These are phyloP conservation scores for Bombus waltoni DNA, from an alignment of 1,140 invertebrate species.

Conservation along the genomic window DNA sequence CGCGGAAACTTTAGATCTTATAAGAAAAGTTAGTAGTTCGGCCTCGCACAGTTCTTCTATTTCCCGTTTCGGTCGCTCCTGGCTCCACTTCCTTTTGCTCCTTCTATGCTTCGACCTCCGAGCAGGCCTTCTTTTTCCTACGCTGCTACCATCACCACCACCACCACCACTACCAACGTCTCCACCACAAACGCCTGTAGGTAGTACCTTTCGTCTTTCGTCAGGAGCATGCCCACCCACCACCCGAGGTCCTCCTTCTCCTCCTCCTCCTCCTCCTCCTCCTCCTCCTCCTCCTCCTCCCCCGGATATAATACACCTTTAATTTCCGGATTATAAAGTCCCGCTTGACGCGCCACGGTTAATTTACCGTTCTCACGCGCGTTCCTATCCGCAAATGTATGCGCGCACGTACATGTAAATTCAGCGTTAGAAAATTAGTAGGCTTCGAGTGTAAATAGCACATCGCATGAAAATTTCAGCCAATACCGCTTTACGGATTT, in stretches of 20 bases:
- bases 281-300: slow-evolving; percentile 51
- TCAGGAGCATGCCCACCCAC: slow-evolving; percentile 32
- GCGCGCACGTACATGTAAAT: not conserved
- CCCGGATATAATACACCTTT: slow-evolving; percentile 81
- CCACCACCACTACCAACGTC: slow-evolving; percentile 31
- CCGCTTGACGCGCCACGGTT: slow-evolving; percentile 74
- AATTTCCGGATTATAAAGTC: slow-evolving; percentile 82
- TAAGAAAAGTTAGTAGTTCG: slow-evolving; percentile 80
- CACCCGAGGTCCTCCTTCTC: slow-evolving; percentile 23
- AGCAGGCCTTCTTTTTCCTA: slow-evolving; percentile 31
- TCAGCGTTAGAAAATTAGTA: slow-evolving; percentile 9
- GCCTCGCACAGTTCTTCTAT: slow-evolving; percentile 62
- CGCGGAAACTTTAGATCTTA: slow-evolving; percentile 79
- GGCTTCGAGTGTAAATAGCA: not conserved
- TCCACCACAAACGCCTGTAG: not conserved
- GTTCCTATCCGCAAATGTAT: slow-evolving; percentile 9
- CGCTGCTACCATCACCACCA: slow-evolving; percentile 39
- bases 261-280: not conserved
- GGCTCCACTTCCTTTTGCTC: slow-evolving; percentile 14
- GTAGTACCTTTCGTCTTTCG: slow-evolving; percentile 31
- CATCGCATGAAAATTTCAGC: slow-evolving; percentile 15
- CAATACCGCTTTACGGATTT: not conserved
- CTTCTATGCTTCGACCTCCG: slow-evolving; percentile 21
- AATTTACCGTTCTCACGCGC: slow-evolving; percentile 77
- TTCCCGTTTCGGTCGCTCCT: slow-evolving; percentile 39